Evolutionary conservation across 2,888 invertebrate species (phyloP), one percentile per base, ranked within the genome.

Genomic region (Drosophila incognita): DNA sequence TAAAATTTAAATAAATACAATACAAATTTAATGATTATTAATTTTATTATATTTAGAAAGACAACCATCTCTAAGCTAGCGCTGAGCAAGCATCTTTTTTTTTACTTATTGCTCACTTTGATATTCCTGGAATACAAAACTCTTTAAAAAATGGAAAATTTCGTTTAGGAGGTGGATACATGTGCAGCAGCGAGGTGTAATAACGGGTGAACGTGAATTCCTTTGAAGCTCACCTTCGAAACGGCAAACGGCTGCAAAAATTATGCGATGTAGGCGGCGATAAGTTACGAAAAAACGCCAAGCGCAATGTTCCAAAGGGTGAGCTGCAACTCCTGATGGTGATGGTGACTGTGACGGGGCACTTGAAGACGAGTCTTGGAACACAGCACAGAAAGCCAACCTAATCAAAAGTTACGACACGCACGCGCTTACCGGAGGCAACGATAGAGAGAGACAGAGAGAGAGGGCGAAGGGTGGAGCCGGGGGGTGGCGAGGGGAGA

Each of bases 341-440:
- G 18, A 58, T 35, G 53, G 46, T 29, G 42, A 40, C 58, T 49
- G 33, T 31, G 71, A 63, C 62, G 49, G 35, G 48, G 58, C 67
- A 56, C 65, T 52, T 59, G 70, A 79, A 81, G 83, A 80, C 65
- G 80, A 64, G 65, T 60, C 74, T 65, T 69, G 68, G 38, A 68
- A 53, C 51, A 60, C 69, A 68, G 76, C 65, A 56, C 49, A 62
- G 48, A 68, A 69, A 61, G 62, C 66, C 67, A 24, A 46, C 24
- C 86, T 88, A 90, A 90, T 89, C 83, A 90, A 90, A 89, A 90
- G 87, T 90, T 87, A 87, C 87, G 82, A 84, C 89, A 90, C 90
- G 87, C 90, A 87, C 85, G 84, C 90, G 90, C 71, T 75, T 74
- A 60, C 58, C 56, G 57, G 24, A 13, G 24, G 24, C 24, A 46